These are phyloP conservation scores for Nebria ingens DNA, from an alignment of 1,140 invertebrate species.

Conservation along the genomic window DNA sequence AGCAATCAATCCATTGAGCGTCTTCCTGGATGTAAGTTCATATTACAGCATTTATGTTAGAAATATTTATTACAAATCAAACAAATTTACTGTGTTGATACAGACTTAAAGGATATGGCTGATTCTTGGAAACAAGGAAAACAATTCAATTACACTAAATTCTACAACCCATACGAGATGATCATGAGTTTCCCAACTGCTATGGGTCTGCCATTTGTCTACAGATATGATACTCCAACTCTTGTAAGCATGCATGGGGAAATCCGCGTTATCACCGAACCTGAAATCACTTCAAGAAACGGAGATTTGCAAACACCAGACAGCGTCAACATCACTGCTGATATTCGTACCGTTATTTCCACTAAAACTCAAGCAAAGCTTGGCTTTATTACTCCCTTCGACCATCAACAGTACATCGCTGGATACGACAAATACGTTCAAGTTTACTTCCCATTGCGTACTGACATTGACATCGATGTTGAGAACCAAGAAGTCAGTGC, in stretches of 20 bases:
- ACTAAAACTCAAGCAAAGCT: conserved; percentile 43
- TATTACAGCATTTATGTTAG: not conserved
- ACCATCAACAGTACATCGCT: conserved; percentile 42
- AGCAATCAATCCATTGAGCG: conserved; percentile 43
- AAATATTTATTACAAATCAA: not conserved
- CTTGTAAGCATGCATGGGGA: conserved; percentile 37
- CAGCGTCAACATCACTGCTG: conserved; percentile 30
- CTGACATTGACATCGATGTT: conserved; percentile 35
- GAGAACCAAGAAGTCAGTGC: conserved; percentile 34
- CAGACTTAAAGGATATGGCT: not conserved
- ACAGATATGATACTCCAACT: conserved; percentile 42
- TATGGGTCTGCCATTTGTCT: conserved; percentile 54
- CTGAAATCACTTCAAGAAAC: conserved; percentile 23
- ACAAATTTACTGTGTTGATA: not conserved
- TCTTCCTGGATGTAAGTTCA: conserved; percentile 32
- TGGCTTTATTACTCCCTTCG: conserved; percentile 52
- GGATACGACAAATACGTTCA: conserved; percentile 48
- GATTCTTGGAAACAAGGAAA: conserved; percentile 33
- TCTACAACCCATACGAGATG: conserved; percentile 39
- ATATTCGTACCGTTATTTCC: conserved; percentile 39
- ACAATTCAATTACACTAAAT: conserved; percentile 42
- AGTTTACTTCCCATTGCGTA: conserved; percentile 40
- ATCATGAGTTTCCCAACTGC: conserved; percentile 52
- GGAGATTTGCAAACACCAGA: conserved; percentile 22
- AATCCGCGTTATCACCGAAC: conserved; percentile 33